Percentiles rank a stretch among this genome's conserved stretches.
Evolutionary conservation across 1,140 invertebrate species (phyloP).

Genomic region (Bombus sibiricus): DNA sequence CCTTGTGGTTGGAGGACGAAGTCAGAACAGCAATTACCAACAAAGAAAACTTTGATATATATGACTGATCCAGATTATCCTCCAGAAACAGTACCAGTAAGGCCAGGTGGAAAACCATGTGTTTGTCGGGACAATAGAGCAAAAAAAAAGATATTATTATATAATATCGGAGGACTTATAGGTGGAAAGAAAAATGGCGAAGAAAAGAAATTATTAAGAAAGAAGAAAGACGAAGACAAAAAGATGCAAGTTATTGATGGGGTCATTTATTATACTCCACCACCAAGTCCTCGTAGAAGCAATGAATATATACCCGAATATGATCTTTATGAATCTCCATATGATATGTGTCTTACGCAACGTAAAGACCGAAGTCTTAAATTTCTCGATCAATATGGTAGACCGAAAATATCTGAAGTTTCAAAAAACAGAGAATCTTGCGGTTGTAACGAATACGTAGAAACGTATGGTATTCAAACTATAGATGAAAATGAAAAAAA

Average conservation of each 20-base stretch:
- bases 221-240: constrained; percentile 25
- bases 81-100: constrained; percentile 58
- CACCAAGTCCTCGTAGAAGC: constrained; percentile 67
- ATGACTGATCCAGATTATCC: constrained; percentile 64
- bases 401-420: constrained; percentile 21
- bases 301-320: constrained; percentile 77
- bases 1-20: constrained; percentile 66
- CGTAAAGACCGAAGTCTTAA: constrained; percentile 35
- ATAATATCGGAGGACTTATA: constrained; percentile 58
- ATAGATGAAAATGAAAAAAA: neutral
- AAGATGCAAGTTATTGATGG: constrained; percentile 65
- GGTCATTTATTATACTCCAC: constrained; percentile 68
- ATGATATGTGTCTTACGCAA: constrained; percentile 55
- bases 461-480: neutral
- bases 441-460: constrained; percentile 28
- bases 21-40: constrained; percentile 65
- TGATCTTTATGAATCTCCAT: constrained; percentile 69
- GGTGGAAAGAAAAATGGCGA: constrained; percentile 15
- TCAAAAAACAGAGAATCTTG: constrained; percentile 22
- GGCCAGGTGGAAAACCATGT: constrained; percentile 67
- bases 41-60: constrained; percentile 69
- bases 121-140: constrained; percentile 72
- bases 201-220: constrained; percentile 22
- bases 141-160: constrained; percentile 67
- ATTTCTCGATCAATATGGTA: constrained; percentile 40